A percentile compares a stretch with the other conserved stretches of the same genome.
Conservation (phyloP, 2,113 vertebrate species). For the Arizona elegans region DNA sequence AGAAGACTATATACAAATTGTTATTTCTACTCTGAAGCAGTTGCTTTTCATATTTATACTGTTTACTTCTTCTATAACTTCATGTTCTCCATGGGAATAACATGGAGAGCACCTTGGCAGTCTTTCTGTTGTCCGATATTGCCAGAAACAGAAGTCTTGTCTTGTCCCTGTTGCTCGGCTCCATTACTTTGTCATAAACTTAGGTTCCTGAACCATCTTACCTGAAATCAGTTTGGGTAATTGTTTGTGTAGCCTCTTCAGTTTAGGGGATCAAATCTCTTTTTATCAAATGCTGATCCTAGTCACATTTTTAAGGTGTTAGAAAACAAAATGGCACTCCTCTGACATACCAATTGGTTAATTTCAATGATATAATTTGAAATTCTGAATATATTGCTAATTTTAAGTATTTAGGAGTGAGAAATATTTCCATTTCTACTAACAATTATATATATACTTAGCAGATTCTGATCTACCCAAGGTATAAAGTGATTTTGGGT, state of each 20-base stretch:
- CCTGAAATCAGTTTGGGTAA: neutral
- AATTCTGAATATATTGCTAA: neutral
- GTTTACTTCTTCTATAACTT: slow-evolving; percentile 51
- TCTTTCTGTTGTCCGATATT: neutral
- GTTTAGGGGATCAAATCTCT: neutral
- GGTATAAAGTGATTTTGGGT: neutral
- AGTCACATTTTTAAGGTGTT: neutral
- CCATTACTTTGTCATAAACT: neutral
- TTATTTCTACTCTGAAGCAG: slow-evolving; percentile 45
- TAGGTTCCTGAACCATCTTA: neutral
- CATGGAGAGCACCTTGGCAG: neutral
- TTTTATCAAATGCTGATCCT: neutral
- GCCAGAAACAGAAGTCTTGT: neutral
- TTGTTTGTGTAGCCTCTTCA: neutral
- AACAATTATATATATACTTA: neutral
- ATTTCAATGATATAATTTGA: neutral
- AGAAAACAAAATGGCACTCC: neutral
- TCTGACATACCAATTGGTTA: neutral
- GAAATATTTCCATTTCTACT: neutral
- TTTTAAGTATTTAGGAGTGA: neutral
- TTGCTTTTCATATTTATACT: slow-evolving; percentile 66
- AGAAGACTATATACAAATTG: neutral
- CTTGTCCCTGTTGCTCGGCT: neutral
- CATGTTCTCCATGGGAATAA: neutral
- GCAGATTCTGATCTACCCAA: neutral